Percentiles rank a stretch among this genome's conserved stretches.
Conservation (phyloP, 2,113 vertebrate genomes). For the Plecotus auritus region DNA sequence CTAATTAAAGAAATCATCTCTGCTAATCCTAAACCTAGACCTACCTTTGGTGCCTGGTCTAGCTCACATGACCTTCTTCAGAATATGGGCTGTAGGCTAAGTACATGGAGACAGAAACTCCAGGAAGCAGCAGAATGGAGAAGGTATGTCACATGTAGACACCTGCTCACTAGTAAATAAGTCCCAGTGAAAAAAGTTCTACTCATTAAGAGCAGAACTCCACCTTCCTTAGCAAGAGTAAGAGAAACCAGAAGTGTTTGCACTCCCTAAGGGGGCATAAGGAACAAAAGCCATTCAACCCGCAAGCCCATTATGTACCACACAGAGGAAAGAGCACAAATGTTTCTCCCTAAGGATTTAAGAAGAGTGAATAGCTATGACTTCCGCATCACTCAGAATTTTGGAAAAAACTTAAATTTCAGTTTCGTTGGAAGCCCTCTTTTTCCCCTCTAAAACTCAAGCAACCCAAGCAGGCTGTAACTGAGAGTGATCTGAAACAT, state of each 20-base stretch:
- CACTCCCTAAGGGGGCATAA: neutral
- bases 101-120: neutral
- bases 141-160: neutral
- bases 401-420: neutral
- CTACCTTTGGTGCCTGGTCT: neutral
- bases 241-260: neutral
- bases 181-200: neutral
- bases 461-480: neutral
- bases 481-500: neutral
- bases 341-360: neutral
- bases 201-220: neutral
- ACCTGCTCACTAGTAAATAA: neutral
- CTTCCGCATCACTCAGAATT: neutral
- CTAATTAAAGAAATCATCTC: neutral
- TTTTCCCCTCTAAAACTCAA: neutral
- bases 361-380: neutral
- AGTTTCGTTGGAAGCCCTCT: neutral
- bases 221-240: neutral
- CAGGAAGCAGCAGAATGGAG: neutral
- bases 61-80: neutral
- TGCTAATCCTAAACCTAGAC: neutral
- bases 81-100: neutral
- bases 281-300: neutral
- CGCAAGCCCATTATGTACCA: neutral
- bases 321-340: neutral